Percentiles rank a stretch among this genome's conserved stretches.
phyloP scores from a whole-genome alignment of 2,888 invertebrate genomes.

The Geotrupes spiniger region DNA sequence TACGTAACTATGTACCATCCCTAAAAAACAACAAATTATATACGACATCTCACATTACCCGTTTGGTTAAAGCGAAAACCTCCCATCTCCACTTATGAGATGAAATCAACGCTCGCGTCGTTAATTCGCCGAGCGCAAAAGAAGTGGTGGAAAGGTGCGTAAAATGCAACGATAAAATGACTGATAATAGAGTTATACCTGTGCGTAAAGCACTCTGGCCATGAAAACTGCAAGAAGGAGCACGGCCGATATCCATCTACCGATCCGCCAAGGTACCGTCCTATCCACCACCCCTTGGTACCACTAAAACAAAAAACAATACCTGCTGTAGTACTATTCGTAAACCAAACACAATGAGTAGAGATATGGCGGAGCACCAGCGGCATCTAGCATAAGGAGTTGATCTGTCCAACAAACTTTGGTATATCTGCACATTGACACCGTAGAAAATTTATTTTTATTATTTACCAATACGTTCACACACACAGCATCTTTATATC shows the following conservation, averaged over 20 bases:
- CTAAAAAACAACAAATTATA: slow-evolving; percentile 55
- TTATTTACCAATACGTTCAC: too few relatives aligned
- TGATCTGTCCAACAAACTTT: slow-evolving; percentile 81
- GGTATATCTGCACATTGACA: slow-evolving; percentile 62
- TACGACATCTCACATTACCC: too few relatives aligned
- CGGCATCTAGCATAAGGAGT: slow-evolving; percentile 78
- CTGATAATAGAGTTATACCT: slow-evolving; percentile 41
- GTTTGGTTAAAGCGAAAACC: too few relatives aligned
- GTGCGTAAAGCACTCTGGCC: slow-evolving; percentile 50
- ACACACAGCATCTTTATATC: too few relatives aligned
- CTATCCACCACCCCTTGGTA: slow-evolving; percentile 54
- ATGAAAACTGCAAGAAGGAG: slow-evolving; percentile 48
- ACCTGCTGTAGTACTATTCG: slow-evolving; percentile 83
- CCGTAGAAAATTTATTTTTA: too few relatives aligned
- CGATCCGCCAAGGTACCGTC: slow-evolving; percentile 50
- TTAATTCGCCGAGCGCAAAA: slow-evolving; percentile 7
- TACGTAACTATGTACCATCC: slow-evolving; percentile 99
- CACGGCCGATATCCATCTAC: slow-evolving; percentile 48
- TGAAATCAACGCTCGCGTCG: too few relatives aligned
- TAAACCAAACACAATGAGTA: slow-evolving; percentile 72
- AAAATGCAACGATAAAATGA: slow-evolving; percentile 14
- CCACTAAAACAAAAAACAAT: slow-evolving; percentile 51
- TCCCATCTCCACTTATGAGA: too few relatives aligned
- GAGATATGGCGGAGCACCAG: slow-evolving; percentile 72
- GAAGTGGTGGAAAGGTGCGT: slow-evolving; percentile 31